Evolutionary conservation across 2,797 vertebrate species (phyloP), one percentile per base, ranked within the genome.

Genomic region (Myiothlypis chrysogaster): DNA sequence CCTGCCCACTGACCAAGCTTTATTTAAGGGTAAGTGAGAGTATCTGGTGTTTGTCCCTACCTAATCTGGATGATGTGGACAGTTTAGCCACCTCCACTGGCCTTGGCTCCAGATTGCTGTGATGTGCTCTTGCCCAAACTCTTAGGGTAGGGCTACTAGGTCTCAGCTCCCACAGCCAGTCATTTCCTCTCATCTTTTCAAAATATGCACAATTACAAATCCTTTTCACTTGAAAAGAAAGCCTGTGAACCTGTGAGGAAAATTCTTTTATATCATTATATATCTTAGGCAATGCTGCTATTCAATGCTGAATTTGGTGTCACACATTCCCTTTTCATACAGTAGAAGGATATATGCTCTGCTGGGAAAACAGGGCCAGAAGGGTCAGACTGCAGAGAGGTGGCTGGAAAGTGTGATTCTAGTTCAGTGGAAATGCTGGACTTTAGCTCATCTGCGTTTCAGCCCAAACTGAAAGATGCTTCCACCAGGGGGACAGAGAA

Each of bases 331-430:
- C 49, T 78, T 30, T 78, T 30, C 52, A 11, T 8, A 14, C 37
- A n/a, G 5, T 1, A 8, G n/a, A 49, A 63, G 10, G 32, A 15
- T 64, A 47, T 8, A 8, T 4, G 35, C 8, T n/a, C 8, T 66
- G 30, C 72, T 50, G 44, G 43, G 41, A 28, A 68, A 64, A 53
- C 8, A 20, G n/a, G 9, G 16, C 3, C 12, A 6, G 2, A 2
- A 0, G 5, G 18, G 21, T 52, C 39, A 56, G 41, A 9, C 9
- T 52, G 80, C 41, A 50, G 71, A 71, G 30, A 55, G 4, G 14
- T 17, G 49, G 7, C 21, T 4, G 2, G 27, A 37, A 46, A 59
- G 24, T 8, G 12, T 0, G 0, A 5, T 12, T 55, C 37, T 28
- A 22, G 25, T 37, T 43, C 44, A 21, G 3, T 24, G 19, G 53